A percentile compares a stretch with the other conserved stretches of the same genome.
phyloP scores from a whole-genome alignment of 2,113 vertebrate species.

The Arizona elegans region DNA sequence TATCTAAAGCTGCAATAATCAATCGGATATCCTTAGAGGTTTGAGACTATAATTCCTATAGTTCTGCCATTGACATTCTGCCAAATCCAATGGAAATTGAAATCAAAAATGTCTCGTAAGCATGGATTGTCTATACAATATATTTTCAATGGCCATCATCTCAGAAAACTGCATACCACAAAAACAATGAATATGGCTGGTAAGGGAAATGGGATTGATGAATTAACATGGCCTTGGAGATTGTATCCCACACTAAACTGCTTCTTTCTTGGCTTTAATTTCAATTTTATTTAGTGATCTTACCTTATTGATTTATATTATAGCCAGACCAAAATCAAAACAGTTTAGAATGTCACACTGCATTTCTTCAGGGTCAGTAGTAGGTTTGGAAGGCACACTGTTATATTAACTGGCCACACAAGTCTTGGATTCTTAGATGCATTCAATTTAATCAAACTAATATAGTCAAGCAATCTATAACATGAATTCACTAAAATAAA shows the following conservation, averaged over 20 bases:
- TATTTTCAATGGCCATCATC: slow-evolving; percentile 48
- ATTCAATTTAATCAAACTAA: slow-evolving; percentile 18
- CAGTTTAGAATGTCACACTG: slow-evolving; percentile 33
- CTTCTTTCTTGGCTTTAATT: slow-evolving; percentile 13
- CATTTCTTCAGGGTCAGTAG: slow-evolving; percentile 35
- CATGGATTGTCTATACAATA: slow-evolving; percentile 32
- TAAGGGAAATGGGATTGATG: slow-evolving; percentile 26
- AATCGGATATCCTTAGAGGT: not conserved
- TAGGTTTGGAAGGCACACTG: not conserved
- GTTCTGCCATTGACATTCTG: not conserved
- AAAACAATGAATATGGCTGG: slow-evolving; percentile 47
- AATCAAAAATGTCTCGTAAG: not conserved
- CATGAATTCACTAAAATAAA: slow-evolving; percentile 33
- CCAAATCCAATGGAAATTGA: not conserved
- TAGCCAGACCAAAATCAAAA: slow-evolving; percentile 39
- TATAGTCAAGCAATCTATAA: not conserved
- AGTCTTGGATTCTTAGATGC: slow-evolving; percentile 21
- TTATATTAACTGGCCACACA: not conserved
- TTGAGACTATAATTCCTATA: not conserved
- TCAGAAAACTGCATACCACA: slow-evolving; percentile 45
- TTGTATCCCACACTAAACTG: slow-evolving; percentile 35
- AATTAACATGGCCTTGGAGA: slow-evolving; percentile 43
- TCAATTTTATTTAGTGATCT: slow-evolving; percentile 37
- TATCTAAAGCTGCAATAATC: not conserved
- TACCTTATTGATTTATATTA: slow-evolving; percentile 36